A percentile compares a stretch with the other conserved stretches of the same genome.
Conservation (phyloP, 2,797 vertebrate species). For the Dermochelys coriacea region DNA sequence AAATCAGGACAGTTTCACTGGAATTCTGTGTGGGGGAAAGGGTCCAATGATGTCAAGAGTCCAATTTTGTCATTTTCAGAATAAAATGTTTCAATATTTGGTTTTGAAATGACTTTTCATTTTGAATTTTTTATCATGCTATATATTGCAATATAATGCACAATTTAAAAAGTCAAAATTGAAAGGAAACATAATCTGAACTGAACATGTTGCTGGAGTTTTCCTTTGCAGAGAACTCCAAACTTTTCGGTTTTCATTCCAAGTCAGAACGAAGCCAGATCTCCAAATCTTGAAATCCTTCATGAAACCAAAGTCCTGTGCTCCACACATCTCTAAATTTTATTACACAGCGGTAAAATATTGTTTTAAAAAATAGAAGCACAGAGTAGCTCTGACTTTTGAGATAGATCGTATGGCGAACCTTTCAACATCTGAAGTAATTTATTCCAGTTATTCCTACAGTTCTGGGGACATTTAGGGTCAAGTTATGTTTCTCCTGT, state of each 20-base stretch:
- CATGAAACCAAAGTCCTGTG: background rate
- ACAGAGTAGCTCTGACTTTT: background rate
- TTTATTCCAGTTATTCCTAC: background rate
- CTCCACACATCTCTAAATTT: background rate
- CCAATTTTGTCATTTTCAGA: background rate
- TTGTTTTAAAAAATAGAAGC: slow-evolving; percentile 25
- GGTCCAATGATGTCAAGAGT: background rate
- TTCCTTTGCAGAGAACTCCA: background rate
- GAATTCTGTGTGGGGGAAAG: background rate
- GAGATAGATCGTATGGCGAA: background rate
- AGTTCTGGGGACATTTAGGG: background rate
- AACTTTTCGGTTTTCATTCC: background rate
- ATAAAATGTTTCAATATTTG: background rate
- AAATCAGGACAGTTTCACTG: background rate
- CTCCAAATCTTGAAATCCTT: background rate
- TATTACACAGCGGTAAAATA: accelerated
- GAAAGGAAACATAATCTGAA: background rate
- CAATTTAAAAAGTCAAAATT: background rate
- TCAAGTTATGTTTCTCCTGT: background rate
- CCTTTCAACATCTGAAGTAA: background rate
- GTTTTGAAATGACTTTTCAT: background rate
- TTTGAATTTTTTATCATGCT: background rate
- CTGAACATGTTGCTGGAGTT: background rate
- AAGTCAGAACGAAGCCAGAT: background rate
- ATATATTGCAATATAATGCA: background rate